These are phyloP conservation scores for Paragorgia papillata DNA, from an alignment of 92 coral and sea anemone genomes.

Conservation along the genomic window DNA sequence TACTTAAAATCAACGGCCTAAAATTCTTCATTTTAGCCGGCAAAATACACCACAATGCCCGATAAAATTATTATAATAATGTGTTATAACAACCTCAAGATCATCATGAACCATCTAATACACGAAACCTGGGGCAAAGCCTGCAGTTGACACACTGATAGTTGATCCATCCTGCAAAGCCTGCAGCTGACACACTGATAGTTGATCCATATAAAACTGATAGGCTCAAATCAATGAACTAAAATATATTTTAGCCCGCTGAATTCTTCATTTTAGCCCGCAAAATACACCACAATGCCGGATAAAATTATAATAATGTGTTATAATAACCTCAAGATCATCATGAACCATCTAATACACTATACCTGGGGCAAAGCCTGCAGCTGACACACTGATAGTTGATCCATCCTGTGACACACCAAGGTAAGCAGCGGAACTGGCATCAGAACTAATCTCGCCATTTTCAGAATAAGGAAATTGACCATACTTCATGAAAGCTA, in stretches of 20 bases:
- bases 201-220: slow-evolving; percentile 38
- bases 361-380: slow-evolving; percentile 27
- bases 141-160: slow-evolving; percentile 29
- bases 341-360: background rate
- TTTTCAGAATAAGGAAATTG: slow-evolving; percentile 32
- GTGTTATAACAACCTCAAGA: too few species aligned
- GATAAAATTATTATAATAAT: too few species aligned
- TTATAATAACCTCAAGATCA: too few species aligned
- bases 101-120: background rate
- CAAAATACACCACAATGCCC: too few species aligned
- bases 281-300: too few species aligned
- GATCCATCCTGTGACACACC: slow-evolving; percentile 39
- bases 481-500: slow-evolving; percentile 19
- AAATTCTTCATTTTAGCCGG: too few species aligned
- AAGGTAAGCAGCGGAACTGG: slow-evolving; percentile 18
- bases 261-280: too few species aligned
- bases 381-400: slow-evolving; percentile 31
- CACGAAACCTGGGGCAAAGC: slow-evolving; percentile 28
- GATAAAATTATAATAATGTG: too few species aligned
- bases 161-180: slow-evolving; percentile 33
- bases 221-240: too few species aligned
- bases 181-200: slow-evolving; percentile 30
- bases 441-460: slow-evolving; percentile 25
- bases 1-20: too few species aligned
- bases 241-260: too few species aligned